Evolutionary conservation across 1,140 invertebrate genomes (phyloP).

Genomic region (Nomia melanderi): DNA sequence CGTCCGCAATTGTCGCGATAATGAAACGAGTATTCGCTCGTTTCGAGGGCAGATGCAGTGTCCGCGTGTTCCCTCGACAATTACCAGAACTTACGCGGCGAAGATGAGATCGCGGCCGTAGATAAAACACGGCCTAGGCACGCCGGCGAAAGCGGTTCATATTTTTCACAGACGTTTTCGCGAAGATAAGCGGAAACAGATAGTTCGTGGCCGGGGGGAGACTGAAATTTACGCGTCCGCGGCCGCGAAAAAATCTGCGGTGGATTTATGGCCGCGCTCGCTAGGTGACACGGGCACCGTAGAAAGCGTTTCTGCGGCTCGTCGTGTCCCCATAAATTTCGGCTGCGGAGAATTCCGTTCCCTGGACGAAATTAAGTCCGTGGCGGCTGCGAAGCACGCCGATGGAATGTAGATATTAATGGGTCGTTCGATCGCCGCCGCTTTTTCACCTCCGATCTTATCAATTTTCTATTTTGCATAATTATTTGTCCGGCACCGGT

Average conservation of each 20-base stretch:
- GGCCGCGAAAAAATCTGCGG: not conserved
- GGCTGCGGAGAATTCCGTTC: conserved; percentile 9
- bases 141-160: not conserved
- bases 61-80: conserved; percentile 1
- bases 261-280: conserved; percentile 20
- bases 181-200: conserved; percentile 8
- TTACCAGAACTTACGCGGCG: not conserved
- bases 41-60: not conserved
- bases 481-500: conserved; percentile 25
- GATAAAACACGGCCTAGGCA: not conserved
- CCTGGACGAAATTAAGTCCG: conserved; percentile 37
- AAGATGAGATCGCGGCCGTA: not conserved
- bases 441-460: conserved; percentile 27
- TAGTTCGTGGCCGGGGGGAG: not conserved
- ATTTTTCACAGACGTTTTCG: not conserved
- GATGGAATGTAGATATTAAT: conserved; percentile 38
- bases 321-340: conserved; percentile 40
- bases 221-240: conserved; percentile 6
- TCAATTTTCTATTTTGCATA: conserved; percentile 39
- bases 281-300: not conserved
- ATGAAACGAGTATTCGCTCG: conserved; percentile 2
- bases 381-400: conserved; percentile 11
- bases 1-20: conserved; percentile 5
- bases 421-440: conserved; percentile 14
- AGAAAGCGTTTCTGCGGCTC: conserved; percentile 24